Base-by-base conservation (phyloP, 2,797 vertebrate genomes). In the Channallabes apus region DNA sequence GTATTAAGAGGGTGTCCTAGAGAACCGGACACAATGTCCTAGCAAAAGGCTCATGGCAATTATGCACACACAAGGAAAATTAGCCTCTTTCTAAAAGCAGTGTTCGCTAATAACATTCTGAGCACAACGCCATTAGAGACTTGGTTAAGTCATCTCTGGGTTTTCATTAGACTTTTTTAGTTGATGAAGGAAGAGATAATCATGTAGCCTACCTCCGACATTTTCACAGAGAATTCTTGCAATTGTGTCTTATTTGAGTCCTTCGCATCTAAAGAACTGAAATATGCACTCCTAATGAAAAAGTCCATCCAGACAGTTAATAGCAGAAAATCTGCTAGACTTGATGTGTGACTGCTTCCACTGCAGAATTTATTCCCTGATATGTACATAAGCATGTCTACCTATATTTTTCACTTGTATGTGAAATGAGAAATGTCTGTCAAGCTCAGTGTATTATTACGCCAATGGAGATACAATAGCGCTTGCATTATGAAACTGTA, bases 261-360 rank as follows among this genome's bases (percentile, higher is more conserved):
- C 41, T 24, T 88, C 80, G 86, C 64, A 73, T 87, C 76, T 86
- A 83, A 86, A 85, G 79, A 80, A 51, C 85, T 88, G 77, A 88
- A 85, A 80, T 76, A 82, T 85, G 85, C 84, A 88, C 86, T 86
- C 87, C 24, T 87, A 90, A 87, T 89, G 86, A 87, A 85, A 83
- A 85, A 89, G 88, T 69, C 89, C 79, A 90, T 83, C 64, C 88
- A 82, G 88, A 82, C 85, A 87, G 77, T 73, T 85, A 87, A 86
- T 79, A 84, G 87, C 86, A 87, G 84, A 85, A 89, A 86, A 88
- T 83, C 86, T 87, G 86, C 88, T 87, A 88, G 88, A 87, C 69
- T 84, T 83, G 78, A 81, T 76, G 85, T 88, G 72, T 89, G 71
- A 86, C 86, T 85, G 86, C 85, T 86, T 87, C 81, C 67, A 61